Base-by-base conservation (phyloP, 2,113 vertebrate species). In the Corvus cornix region DNA sequence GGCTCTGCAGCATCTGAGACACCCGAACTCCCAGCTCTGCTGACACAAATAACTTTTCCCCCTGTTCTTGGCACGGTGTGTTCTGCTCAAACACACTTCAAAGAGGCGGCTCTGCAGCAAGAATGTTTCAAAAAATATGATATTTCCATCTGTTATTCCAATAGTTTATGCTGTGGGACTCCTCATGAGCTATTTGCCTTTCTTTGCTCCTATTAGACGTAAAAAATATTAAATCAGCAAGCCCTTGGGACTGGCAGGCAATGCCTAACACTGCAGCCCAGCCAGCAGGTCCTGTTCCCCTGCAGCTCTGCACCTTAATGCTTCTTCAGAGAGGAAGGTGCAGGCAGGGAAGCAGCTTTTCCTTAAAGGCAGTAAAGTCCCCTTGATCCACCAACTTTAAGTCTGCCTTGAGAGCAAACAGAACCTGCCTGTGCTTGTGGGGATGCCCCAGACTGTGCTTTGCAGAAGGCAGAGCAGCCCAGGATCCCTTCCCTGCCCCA, bases 91-190 rank as follows among this genome's bases (percentile, higher is more conserved):
- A 93, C 90, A 96, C 73, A 97, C 97, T 97, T 98, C 98, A 97
- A 98, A 98, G 96, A 84, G 74, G 93, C 43, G 18, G 93, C 93
- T 93, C 94, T 95, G 93, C 80, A 95, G 95, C 96, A 98, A 97
- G 97, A 98, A 98, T 97, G 96, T 92, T 97, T 98, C 76, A 93
- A 98, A 89, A 97, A 98, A 97, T 95, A 89, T 90, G 94, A 96
- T 97, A 97, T 98, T 98, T 97, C 98, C 98, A 98, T 97, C 97
- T 98, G 98, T 97, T 98, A 97, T 97, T 98, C 94, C 97, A 96
- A 96, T 95, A 96, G 92, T 95, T 89, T 96, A 83, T 92, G 95
- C 93, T 76, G 66, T 92, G 96, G 95, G 96, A 97, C 87, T 97
- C 94, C 97, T 97, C 85, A 58, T 39, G 51, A 94, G 79, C 90